phyloP scores from a whole-genome alignment of 2,888 invertebrate genomes.

The Odontocerum albicorne region DNA sequence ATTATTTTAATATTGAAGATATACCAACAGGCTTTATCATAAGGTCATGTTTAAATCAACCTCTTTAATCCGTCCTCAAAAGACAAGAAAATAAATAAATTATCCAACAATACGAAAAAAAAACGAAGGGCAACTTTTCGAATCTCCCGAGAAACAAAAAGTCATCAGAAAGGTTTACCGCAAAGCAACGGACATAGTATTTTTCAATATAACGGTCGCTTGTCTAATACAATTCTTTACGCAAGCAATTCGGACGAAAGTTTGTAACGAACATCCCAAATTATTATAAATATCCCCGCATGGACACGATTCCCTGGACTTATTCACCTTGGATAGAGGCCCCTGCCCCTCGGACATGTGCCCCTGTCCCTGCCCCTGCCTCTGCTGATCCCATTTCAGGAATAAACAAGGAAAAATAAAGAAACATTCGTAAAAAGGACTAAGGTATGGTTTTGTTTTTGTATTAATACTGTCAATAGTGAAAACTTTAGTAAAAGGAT shows the following conservation, averaged over 20 bases:
- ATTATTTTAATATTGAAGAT: no score
- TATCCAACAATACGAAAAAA: conserved; percentile 1
- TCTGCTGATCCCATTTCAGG: conserved; percentile 24
- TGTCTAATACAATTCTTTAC: conserved; percentile 36
- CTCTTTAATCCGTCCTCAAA: no score
- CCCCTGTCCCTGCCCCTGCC: background rate
- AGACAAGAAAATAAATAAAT: no score
- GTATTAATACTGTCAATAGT: no score
- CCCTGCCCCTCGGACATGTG: conserved; percentile 7
- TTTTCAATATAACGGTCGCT: conserved; percentile 35
- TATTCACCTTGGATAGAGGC: background rate
- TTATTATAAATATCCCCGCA: conserved; percentile 36
- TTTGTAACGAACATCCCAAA: conserved; percentile 37
- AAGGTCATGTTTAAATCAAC: no score
- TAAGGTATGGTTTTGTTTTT: no score
- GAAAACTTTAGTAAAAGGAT: no score
- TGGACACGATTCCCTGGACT: conserved; percentile 5
- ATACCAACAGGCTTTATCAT: no score
- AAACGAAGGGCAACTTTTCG: conserved; percentile 1
- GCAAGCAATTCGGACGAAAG: conserved; percentile 34
- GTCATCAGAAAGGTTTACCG: conserved; percentile 36
- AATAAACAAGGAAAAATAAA: no score
- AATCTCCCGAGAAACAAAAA: conserved; percentile 16
- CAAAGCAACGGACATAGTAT: conserved; percentile 31
- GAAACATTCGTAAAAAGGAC: no score